phyloP scores from a whole-genome alignment of 2,888 invertebrate species.

The Drosophila austrosaltans region DNA sequence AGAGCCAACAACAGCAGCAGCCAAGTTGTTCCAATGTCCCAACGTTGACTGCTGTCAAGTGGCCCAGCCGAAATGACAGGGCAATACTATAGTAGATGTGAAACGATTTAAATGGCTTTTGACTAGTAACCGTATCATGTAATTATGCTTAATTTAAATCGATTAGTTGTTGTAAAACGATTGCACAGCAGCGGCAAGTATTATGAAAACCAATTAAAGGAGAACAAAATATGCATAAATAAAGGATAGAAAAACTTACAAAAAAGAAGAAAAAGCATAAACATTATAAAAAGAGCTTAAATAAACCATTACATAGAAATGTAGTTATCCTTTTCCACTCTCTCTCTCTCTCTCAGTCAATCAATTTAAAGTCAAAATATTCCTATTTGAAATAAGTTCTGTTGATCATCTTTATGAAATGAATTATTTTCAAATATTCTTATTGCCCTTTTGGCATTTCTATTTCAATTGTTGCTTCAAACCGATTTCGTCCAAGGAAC shows the following conservation, averaged over 20 bases:
- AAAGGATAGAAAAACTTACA: no score
- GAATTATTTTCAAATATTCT: background rate
- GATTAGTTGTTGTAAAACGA: background rate
- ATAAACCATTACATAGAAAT: no score
- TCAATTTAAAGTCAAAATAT: no score
- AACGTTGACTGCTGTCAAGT: slow-evolving; percentile 5
- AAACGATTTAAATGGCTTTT: slow-evolving; percentile 4
- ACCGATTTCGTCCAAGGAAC: slow-evolving; percentile 44
- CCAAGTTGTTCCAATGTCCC: slow-evolving; percentile 3
- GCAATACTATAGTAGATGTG: background rate
- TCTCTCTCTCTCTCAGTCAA: no score
- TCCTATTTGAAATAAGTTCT: background rate
- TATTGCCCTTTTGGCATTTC: slow-evolving; percentile 41
- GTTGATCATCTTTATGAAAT: background rate
- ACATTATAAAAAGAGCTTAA: no score
- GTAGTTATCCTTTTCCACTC: no score
- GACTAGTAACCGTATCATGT: background rate
- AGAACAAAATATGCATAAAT: no score
- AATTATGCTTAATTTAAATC: slow-evolving; percentile 5
- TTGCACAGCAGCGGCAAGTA: background rate
- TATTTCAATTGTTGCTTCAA: slow-evolving; percentile 41
- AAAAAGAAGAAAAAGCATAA: no score
- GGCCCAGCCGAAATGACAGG: background rate
- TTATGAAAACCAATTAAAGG: no score
- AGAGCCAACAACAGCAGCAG: slow-evolving; percentile 14